Percentiles rank a stretch among this genome's conserved stretches.
These are phyloP conservation scores for Heliconius congener DNA, from an alignment of 1,140 invertebrate species.

Conservation along the genomic window DNA sequence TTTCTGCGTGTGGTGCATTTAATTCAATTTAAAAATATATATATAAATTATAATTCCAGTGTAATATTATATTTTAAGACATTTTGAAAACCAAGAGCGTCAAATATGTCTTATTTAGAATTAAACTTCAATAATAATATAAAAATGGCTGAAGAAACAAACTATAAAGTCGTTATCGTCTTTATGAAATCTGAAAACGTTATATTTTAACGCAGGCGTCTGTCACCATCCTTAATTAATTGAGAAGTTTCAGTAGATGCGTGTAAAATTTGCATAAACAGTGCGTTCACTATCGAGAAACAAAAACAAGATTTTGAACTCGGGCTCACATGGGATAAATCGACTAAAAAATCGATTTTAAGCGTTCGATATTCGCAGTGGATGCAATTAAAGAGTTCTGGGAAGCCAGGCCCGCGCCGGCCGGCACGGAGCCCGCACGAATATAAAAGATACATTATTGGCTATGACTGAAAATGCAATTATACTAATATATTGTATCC, in stretches of 20 bases:
- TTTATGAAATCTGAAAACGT: slow-evolving; percentile 25
- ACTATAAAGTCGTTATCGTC: slow-evolving; percentile 14
- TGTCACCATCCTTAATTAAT: slow-evolving; percentile 71
- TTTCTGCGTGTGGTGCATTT: no score
- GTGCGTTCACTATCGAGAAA: slow-evolving; percentile 71
- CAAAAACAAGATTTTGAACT: slow-evolving; percentile 68
- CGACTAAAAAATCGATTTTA: slow-evolving; percentile 80
- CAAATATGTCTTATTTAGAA: background rate
- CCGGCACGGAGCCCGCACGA: slow-evolving; percentile 55
- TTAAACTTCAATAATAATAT: background rate
- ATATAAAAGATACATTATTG: slow-evolving; percentile 48
- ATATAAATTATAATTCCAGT: no score
- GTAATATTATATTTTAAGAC: no score
- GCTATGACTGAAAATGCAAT: slow-evolving; percentile 32
- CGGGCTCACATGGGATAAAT: slow-evolving; percentile 72
- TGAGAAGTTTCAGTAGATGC: slow-evolving; percentile 77
- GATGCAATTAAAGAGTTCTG: slow-evolving; percentile 78
- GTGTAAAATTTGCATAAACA: slow-evolving; percentile 80
- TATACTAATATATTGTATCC: slow-evolving; percentile 20
- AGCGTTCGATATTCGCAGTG: slow-evolving; percentile 76
- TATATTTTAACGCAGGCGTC: slow-evolving; percentile 40
- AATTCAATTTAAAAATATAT: no score
- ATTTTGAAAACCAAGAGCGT: background rate
- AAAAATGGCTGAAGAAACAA: slow-evolving; percentile 20
- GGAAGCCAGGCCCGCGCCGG: slow-evolving; percentile 57